A percentile compares a stretch with the other conserved stretches of the same genome.
Evolutionary conservation across 2,797 vertebrate genomes (phyloP).

Genomic region (Periparus ater): DNA sequence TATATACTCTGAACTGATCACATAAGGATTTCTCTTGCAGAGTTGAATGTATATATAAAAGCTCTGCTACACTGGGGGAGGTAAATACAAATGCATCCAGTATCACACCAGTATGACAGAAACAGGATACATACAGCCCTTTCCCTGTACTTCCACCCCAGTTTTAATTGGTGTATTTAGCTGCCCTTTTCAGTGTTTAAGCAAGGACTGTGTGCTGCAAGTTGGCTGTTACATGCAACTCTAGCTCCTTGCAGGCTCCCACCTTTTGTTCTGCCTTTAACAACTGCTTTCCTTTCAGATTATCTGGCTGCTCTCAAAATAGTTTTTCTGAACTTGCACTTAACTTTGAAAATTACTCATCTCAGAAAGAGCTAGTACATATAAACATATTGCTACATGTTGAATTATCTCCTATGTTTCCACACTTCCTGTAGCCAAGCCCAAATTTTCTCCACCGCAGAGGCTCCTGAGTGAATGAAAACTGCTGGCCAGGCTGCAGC

Average conservation of each 20-base stretch:
- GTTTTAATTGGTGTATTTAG: not conserved
- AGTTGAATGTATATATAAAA: not conserved
- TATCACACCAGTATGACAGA: not conserved
- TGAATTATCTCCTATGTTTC: not conserved
- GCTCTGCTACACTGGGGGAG: not conserved
- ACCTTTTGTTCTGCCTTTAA: not conserved
- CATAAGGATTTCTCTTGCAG: not conserved
- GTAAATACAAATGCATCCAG: not conserved
- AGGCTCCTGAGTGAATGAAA: not conserved
- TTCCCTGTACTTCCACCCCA: not conserved
- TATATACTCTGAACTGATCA: not conserved
- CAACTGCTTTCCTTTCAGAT: not conserved
- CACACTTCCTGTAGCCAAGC: not conserved
- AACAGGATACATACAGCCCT: not conserved
- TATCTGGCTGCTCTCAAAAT: not conserved
- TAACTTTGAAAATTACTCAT: not conserved
- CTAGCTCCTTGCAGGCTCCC: not conserved
- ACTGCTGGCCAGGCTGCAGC: not conserved
- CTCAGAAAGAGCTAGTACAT: not conserved
- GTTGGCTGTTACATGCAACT: not conserved
- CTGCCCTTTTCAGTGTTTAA: not conserved
- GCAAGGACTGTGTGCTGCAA: not conserved
- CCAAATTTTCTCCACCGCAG: not conserved
- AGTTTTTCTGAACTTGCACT: not conserved
- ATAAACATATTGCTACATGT: accelerated